These are phyloP conservation scores for Conops quadrifasciatus DNA, from an alignment of 2,888 invertebrate genomes.

Conservation along the genomic window DNA sequence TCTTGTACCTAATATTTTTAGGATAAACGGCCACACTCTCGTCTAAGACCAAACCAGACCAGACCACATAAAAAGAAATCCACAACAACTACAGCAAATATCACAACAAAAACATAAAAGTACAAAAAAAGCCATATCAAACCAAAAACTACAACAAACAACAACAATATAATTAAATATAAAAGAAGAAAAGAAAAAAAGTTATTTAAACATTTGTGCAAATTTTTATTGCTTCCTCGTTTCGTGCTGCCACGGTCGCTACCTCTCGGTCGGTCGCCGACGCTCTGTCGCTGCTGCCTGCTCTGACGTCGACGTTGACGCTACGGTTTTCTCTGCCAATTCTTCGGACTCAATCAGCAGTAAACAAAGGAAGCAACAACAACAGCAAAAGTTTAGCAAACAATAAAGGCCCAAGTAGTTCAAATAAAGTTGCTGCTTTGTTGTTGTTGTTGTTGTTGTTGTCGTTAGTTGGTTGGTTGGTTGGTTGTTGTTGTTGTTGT, in stretches of 20 bases:
- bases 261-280: not conserved
- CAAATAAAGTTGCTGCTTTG: not conserved
- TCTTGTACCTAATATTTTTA: not conserved
- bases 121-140: not conserved
- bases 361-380: not conserved
- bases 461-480: too few species aligned
- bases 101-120: not conserved
- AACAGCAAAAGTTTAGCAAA: conserved; percentile 1
- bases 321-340: not conserved
- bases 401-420: not conserved
- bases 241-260: conserved; percentile 12
- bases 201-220: conserved; percentile 27
- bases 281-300: not conserved
- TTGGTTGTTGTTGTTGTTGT: not conserved
- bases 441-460: conserved; percentile 8
- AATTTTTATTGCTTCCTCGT: conserved; percentile 32
- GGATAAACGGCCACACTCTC: not conserved
- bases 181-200: conserved; percentile 14
- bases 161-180: not conserved
- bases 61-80: not conserved
- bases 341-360: conserved; percentile 18
- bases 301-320: not conserved
- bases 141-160: conserved; percentile 3
- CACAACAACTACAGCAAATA: conserved; percentile 4
- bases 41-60: not conserved